Conservation (phyloP, 1,140 invertebrate species). For the Eubasilissa regina region DNA sequence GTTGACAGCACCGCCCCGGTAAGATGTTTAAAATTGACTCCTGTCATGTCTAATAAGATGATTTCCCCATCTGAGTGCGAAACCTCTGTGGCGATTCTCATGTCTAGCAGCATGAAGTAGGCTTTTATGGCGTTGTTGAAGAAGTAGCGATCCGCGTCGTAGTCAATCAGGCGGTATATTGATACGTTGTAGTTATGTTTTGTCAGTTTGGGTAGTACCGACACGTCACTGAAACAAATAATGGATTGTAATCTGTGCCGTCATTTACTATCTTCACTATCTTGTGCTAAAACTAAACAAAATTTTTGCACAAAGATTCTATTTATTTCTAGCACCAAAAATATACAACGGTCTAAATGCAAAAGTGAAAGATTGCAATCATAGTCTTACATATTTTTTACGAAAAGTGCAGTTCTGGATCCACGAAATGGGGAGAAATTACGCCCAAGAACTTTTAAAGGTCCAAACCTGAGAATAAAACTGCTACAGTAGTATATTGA, state of each 20-base stretch:
- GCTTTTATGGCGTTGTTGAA: conserved; percentile 79
- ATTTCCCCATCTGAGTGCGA: conserved; percentile 76
- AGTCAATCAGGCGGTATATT: conserved; percentile 75
- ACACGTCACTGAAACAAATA: conserved; percentile 72
- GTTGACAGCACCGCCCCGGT: conserved; percentile 76
- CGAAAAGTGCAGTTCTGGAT: no score
- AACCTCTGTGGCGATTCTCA: conserved; percentile 73
- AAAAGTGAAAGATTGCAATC: no score
- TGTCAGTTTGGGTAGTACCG: conserved; percentile 74
- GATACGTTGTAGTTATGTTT: conserved; percentile 74
- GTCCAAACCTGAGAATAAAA: no score
- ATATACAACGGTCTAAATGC: no score
- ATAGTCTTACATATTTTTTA: no score
- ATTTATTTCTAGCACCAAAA: no score
- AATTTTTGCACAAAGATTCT: no score
- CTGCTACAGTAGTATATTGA: no score
- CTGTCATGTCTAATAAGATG: conserved; percentile 80
- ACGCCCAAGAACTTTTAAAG: no score
- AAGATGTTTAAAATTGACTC: conserved; percentile 76
- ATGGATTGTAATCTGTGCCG: not conserved
- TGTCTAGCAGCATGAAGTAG: conserved; percentile 80
- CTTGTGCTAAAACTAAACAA: no score
- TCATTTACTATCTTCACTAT: no score
- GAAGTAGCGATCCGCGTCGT: conserved; percentile 76
- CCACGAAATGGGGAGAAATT: no score